A percentile compares a stretch with the other conserved stretches of the same genome.
Conservation (phyloP, 2,113 vertebrate species). For the Corynorhinus townsendii region DNA sequence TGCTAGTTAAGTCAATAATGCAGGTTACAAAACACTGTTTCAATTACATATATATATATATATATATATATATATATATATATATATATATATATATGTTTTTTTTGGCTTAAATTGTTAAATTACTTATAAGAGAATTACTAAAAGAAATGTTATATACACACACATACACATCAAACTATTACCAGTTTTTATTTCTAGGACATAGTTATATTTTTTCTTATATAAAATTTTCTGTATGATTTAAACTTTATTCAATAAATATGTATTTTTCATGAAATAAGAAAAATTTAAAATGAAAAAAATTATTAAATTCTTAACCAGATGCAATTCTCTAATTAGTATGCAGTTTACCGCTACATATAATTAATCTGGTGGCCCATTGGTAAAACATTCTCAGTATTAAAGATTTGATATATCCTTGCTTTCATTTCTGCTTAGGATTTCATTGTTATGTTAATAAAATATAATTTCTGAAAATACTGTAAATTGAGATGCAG, state of each 20-base stretch:
- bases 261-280: neutral
- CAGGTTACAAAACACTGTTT: neutral
- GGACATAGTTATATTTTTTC: neutral
- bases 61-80: no score
- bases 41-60: neutral
- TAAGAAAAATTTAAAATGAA: neutral
- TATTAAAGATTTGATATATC: neutral
- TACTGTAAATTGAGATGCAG: neutral
- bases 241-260: neutral
- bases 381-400: neutral
- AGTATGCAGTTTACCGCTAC: neutral
- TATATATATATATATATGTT: no score
- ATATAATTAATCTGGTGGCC: neutral
- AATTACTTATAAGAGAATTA: neutral
- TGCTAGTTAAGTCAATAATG: neutral
- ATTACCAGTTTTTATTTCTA: neutral
- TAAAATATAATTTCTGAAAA: conserved; percentile 39
- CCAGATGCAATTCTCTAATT: neutral
- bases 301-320: neutral
- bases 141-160: neutral
- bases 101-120: neutral
- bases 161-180: neutral
- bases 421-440: neutral
- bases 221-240: neutral
- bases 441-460: neutral